Evolutionary conservation across 2,888 invertebrate genomes (phyloP).

Genomic region (Pristionchus fissidentatus): DNA sequence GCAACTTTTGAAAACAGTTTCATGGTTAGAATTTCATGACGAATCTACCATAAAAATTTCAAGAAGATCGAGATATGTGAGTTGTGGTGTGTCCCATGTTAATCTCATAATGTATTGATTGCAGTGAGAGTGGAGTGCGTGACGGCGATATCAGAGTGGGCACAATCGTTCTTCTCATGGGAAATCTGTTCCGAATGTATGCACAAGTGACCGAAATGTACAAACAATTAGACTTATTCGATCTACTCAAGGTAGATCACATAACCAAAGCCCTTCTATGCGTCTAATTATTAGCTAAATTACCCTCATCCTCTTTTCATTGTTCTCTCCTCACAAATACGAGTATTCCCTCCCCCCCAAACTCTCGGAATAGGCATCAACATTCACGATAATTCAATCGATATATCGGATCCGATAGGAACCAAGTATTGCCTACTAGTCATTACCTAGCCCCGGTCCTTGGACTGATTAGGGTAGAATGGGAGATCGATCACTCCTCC

Average conservation of each 20-base stretch:
- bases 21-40: no score
- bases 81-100: no score
- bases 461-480: constrained; percentile 25
- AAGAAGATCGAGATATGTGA: no score
- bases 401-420: constrained; percentile 28
- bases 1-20: no score
- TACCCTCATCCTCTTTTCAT: neutral
- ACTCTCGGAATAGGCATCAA: constrained; percentile 14
- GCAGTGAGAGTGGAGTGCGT: neutral
- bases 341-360: constrained; percentile 5
- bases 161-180: constrained; percentile 24
- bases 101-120: no score
- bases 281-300: neutral
- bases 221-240: constrained; percentile 45
- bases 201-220: constrained; percentile 41
- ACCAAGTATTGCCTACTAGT: constrained; percentile 20
- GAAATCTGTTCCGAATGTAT: constrained; percentile 47
- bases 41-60: no score
- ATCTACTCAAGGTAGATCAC: constrained; percentile 42
- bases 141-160: constrained; percentile 30
- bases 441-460: constrained; percentile 30
- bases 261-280: constrained; percentile 35
- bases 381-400: neutral
- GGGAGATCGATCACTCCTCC: neutral
- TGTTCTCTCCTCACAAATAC: constrained; percentile 9